Evolutionary conservation across 2,113 vertebrate genomes (phyloP), one percentile per base, ranked within the genome.

Genomic region (Oenanthe oenanthe): DNA sequence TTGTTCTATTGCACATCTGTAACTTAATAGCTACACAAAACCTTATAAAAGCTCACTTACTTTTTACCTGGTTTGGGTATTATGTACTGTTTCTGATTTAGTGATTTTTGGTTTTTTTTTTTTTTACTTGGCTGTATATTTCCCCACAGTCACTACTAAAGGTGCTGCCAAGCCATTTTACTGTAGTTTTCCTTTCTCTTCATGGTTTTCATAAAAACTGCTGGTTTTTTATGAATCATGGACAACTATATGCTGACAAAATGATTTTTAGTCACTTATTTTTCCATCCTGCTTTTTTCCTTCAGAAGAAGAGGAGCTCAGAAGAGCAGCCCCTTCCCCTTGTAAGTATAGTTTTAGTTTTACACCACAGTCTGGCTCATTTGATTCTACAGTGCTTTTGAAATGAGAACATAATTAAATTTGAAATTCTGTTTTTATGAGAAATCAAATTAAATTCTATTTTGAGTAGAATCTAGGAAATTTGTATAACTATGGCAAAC

Each of bases 221-320:
- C 72, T 97, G 68, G 60, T 85, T 93, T 92, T 92, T 93, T 95
- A 60, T 95, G 43, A 95, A 90, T 95, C 95, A 78, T 87, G 47
- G 89, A 83, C 83, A 95, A 50, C 67, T 88, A 53, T 86, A 72
- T 61, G 63, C 84, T 95, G 76, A 90, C 77, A 86, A 90, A 95
- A 85, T 29, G 42, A 89, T 83, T 91, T 84, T 97, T 78, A 95
- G 72, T 98, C 92, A 96, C 93, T 97, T 96, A 92, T 83, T 82
- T 97, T 97, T 97, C 88, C 92, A 60, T 95, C 76, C 89, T 97
- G 60, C 89, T 98, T 97, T 97, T 97, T 95, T 93, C 84, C 87
- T 95, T 98, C 96, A 98, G 98, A 98, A 97, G 98, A 98, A 97
- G 98, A 98, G 97, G 98, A 98, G 95, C 98, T 98, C 92, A 97